Evolutionary conservation across 2,888 invertebrate genomes (phyloP), one percentile per base, ranked within the genome.

Genomic region (Drosophila nr. perissopoda): DNA sequence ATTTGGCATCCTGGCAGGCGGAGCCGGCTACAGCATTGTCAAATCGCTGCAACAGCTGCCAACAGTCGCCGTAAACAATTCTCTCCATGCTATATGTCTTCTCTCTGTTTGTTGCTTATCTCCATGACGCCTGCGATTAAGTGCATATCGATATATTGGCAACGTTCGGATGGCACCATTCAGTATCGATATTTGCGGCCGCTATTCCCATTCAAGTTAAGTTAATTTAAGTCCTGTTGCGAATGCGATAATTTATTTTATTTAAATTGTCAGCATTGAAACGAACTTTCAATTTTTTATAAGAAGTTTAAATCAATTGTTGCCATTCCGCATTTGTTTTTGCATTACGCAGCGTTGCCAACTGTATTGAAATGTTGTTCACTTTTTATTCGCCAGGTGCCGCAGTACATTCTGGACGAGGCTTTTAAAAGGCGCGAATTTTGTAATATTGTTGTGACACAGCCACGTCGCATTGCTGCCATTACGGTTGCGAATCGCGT

Each of bases 401-500:
- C 99, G 0, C 99, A 99, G 92, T 98, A 96, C 94, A 97, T 99
- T 76, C 93, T 99, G n/a, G 97, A 99, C 82, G 94, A 96, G 80
- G 95, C 95, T 77, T 95, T 94, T 63, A 93, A 94, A 54, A 94
- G 94, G 33, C 94, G 94, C 31, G 93, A 94, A 63, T 94, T 95
- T 57, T 98, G 98, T 90, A 98, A 97, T 92, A 98, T 99, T 76
- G 94, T 97, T 51, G 97, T 99, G 0, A 99, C 99, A 0, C 99
- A 99, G 91, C 99, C 99, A 0, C 94, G 99, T 65, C 95, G 97
- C 87, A 98, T 99, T 83, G 99, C 99, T 10, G 98, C 99, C 18
- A 96, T 97, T 59, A 97, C 97, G 4, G 96, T 99, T 67, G 97
- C 99, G 0, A 95, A 95, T 78, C 94, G 98, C 79, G 98, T 99